Percentiles rank a stretch among this genome's conserved stretches.
These are phyloP conservation scores for Luidia sarsii DNA, from an alignment of 53 echinoderm and acorn worm species.

Conservation along the genomic window DNA sequence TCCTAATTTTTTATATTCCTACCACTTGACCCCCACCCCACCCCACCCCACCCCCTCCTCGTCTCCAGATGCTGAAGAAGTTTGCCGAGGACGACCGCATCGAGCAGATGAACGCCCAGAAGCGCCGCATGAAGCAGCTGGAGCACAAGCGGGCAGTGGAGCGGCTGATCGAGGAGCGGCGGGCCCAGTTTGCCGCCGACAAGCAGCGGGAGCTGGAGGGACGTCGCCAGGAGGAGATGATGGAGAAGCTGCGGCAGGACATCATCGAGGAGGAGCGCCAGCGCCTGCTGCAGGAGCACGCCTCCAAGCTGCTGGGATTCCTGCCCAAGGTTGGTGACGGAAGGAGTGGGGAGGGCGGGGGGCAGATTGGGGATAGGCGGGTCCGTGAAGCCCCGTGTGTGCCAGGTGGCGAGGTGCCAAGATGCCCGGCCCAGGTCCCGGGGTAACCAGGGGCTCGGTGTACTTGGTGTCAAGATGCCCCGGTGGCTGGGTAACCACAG, in stretches of 20 bases:
- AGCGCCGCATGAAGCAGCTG: slow-evolving; percentile 98
- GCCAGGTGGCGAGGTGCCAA: too few species aligned
- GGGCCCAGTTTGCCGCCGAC: slow-evolving; percentile 95
- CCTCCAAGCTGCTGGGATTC: slow-evolving; percentile 93
- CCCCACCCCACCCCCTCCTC: neutral
- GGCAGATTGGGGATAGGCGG: too few species aligned
- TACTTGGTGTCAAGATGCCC: too few species aligned
- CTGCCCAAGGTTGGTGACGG: slow-evolving; percentile 94
- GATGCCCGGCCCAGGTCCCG: too few species aligned
- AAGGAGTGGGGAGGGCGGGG: too few species aligned
- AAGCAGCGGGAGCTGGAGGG: slow-evolving; percentile 74
- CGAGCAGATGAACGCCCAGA: slow-evolving; percentile 98
- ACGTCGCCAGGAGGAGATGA: slow-evolving; percentile 83
- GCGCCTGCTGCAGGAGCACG: slow-evolving; percentile 91
- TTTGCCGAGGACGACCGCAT: slow-evolving; percentile 98
- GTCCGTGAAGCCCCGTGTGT: too few species aligned
- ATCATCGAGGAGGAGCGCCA: slow-evolving; percentile 98
- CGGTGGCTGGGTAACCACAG: too few species aligned
- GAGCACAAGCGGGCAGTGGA: slow-evolving; percentile 97
- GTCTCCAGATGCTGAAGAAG: slow-evolving; percentile 89
- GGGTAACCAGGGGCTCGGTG: too few species aligned
- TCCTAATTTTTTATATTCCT: too few species aligned
- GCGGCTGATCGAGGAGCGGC: slow-evolving; percentile 75
- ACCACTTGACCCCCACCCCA: too few species aligned
- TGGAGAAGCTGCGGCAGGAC: slow-evolving; percentile 81